phyloP scores from a whole-genome alignment of 1,140 invertebrate species.

The Mamestra configurata region DNA sequence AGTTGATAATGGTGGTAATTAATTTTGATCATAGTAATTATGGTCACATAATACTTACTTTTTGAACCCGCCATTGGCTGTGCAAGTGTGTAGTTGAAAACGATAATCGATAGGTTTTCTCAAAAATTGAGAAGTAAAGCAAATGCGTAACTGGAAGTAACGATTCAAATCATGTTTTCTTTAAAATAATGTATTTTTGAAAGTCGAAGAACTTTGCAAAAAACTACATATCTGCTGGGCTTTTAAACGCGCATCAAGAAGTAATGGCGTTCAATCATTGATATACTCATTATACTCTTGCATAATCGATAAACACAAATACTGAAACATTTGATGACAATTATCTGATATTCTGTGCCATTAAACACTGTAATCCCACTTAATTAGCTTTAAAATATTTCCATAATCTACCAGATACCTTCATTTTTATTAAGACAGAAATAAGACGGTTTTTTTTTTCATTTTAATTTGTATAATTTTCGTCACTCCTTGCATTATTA shows the following conservation, averaged over 20 bases:
- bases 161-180: neutral
- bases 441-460: no score
- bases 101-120: constrained; percentile 1
- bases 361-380: constrained; percentile 32
- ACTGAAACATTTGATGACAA: constrained; percentile 3
- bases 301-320: neutral
- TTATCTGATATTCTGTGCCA: neutral
- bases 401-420: constrained; percentile 35
- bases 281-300: neutral
- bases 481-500: no score
- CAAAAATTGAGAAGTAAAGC: constrained; percentile 14
- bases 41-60: constrained; percentile 19
- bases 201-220: no score
- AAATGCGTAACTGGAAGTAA: neutral
- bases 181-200: no score
- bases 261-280: neutral
- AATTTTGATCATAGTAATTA: neutral
- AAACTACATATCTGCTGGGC: neutral
- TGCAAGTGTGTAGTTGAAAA: neutral
- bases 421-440: neutral
- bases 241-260: neutral
- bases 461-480: no score
- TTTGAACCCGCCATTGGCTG: neutral
- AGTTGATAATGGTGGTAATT: neutral
- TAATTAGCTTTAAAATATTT: constrained; percentile 28